Conservation (phyloP, 2,888 invertebrate genomes). For the Cabera pusaria region DNA sequence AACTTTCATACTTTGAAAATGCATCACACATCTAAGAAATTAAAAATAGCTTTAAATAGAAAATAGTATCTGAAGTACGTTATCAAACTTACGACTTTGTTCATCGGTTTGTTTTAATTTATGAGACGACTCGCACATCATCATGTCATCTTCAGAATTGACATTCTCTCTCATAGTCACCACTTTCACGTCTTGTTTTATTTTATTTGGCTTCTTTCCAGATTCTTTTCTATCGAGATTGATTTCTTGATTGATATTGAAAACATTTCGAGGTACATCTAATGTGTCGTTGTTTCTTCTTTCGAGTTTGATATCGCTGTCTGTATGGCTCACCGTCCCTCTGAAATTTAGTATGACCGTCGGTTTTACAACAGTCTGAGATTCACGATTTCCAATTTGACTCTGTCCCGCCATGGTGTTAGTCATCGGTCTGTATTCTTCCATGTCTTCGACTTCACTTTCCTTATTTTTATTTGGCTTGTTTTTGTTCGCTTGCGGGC, state of each 20-base stretch:
- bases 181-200: slow-evolving; percentile 52
- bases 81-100: slow-evolving; percentile 48
- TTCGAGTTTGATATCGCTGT: slow-evolving; percentile 65
- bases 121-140: slow-evolving; percentile 59
- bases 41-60: slow-evolving; percentile 44
- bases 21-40: too few relatives aligned
- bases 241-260: slow-evolving; percentile 75
- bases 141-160: slow-evolving; percentile 57
- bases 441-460: slow-evolving; percentile 37
- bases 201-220: slow-evolving; percentile 36
- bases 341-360: slow-evolving; percentile 75
- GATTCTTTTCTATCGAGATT: slow-evolving; percentile 52
- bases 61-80: slow-evolving; percentile 63
- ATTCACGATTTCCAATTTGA: slow-evolving; percentile 74
- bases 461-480: slow-evolving; percentile 46
- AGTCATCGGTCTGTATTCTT: slow-evolving; percentile 46
- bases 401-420: slow-evolving; percentile 72
- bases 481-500: slow-evolving; percentile 31
- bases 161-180: slow-evolving; percentile 33
- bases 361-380: slow-evolving; percentile 74
- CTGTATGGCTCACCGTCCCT: slow-evolving; percentile 63
- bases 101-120: slow-evolving; percentile 37
- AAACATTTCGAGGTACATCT: slow-evolving; percentile 58
- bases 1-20: too few relatives aligned
- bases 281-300: slow-evolving; percentile 49